phyloP scores from a whole-genome alignment of 2,797 vertebrate species.

The Chaetodon trifasciatus region DNA sequence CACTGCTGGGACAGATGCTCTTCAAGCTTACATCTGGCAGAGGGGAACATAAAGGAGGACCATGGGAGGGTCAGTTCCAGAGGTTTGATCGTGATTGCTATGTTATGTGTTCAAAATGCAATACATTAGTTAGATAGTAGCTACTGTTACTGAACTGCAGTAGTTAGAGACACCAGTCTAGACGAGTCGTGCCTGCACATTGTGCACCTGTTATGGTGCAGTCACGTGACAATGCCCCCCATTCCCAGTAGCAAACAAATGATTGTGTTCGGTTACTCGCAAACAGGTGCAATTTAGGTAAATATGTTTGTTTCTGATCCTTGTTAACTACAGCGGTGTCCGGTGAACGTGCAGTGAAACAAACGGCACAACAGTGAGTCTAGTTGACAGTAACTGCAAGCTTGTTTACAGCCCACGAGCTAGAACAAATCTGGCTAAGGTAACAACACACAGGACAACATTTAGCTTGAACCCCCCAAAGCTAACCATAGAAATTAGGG shows the following conservation, averaged over 20 bases:
- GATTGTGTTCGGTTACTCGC: constrained; percentile 17
- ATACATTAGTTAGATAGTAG: neutral
- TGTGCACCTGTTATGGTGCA: constrained; percentile 64
- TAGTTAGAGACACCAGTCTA: constrained; percentile 15
- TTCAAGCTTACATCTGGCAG: constrained; percentile 88
- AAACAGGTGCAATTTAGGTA: constrained; percentile 59
- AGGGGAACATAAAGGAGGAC: constrained; percentile 31
- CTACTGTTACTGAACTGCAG: constrained; percentile 11
- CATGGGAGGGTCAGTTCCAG: neutral
- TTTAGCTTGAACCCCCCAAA: neutral
- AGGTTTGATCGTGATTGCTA: neutral
- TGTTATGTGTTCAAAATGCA: neutral
- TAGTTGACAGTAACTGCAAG: neutral
- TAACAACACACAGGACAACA: neutral
- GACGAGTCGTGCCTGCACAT: constrained; percentile 8
- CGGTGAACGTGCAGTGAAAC: neutral
- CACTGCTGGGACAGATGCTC: constrained; percentile 72
- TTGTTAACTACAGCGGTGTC: neutral
- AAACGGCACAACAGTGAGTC: neutral
- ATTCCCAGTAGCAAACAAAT: constrained; percentile 45
- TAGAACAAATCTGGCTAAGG: neutral
- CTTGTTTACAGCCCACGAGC: neutral
- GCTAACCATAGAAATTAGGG: neutral
- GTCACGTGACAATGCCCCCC: constrained; percentile 56
- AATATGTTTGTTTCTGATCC: constrained; percentile 18